Evolutionary conservation across 1,140 invertebrate genomes (phyloP).

Genomic region (Temnothorax nylanderi): DNA sequence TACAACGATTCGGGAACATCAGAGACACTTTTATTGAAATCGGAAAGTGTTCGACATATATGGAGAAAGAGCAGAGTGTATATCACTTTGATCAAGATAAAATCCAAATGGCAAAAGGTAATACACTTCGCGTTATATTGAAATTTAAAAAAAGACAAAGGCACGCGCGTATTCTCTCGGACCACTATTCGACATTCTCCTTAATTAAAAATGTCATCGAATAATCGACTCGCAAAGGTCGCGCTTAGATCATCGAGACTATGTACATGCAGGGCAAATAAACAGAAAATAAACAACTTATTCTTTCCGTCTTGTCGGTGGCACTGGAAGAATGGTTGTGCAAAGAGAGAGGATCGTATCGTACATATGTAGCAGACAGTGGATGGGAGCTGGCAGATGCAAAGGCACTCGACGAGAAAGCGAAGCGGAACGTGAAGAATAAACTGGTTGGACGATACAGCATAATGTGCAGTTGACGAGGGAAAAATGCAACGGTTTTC

Average conservation of each 20-base stretch:
- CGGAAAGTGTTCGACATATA: conserved; percentile 19
- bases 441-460: conserved; percentile 12
- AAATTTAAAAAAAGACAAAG: not conserved
- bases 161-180: too few species aligned
- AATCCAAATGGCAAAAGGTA: conserved; percentile 1
- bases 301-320: conserved; percentile 20
- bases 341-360: conserved; percentile 16
- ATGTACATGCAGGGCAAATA: not conserved
- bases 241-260: not conserved
- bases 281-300: conserved; percentile 23
- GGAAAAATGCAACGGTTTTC: conserved; percentile 8
- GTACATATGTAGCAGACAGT: conserved; percentile 31
- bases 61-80: not conserved
- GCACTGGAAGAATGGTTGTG: not conserved
- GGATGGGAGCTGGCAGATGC: conserved; percentile 49
- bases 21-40: conserved; percentile 41
- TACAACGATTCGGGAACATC: conserved; percentile 5
- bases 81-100: conserved; percentile 23
- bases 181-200: not conserved
- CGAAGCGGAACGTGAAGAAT: conserved; percentile 19
- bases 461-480: conserved; percentile 15
- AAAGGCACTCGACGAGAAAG: conserved; percentile 36
- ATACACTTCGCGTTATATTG: not conserved
- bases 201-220: conserved; percentile 3
- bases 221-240: not conserved